Evolutionary conservation across 92 coral and sea anemone species (phyloP).

Genomic region (Porites evermanni): DNA sequence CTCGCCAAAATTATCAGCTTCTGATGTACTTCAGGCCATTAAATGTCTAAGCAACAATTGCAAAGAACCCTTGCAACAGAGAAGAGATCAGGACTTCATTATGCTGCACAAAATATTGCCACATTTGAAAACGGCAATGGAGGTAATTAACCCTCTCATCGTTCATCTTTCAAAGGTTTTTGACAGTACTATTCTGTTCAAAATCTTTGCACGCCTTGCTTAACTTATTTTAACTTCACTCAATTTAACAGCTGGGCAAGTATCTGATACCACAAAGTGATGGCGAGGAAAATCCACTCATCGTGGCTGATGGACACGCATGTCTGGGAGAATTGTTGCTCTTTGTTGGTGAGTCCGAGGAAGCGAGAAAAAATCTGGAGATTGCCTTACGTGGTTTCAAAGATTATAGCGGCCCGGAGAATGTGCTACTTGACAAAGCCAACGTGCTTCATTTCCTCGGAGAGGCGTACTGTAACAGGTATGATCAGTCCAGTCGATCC

Average conservation of each 20-base stretch:
- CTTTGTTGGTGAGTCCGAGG: constrained; percentile 10
- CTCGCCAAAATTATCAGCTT: constrained; percentile 4
- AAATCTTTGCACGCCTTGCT: too few species aligned
- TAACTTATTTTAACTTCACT: not conserved
- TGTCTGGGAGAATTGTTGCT: constrained; percentile 23
- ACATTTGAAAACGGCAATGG: constrained; percentile 7
- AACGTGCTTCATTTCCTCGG: constrained; percentile 26
- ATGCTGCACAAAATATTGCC: constrained; percentile 13
- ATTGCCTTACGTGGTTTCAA: not conserved
- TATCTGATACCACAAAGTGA: not conserved
- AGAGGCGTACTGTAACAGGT: constrained; percentile 32
- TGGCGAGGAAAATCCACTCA: not conserved
- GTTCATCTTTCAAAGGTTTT: too few species aligned
- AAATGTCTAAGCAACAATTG: constrained; percentile 4
- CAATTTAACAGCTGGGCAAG: not conserved
- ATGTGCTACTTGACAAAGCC: constrained; percentile 29
- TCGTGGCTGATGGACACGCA: constrained; percentile 23
- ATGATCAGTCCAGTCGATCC: not conserved
- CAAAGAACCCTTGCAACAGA: constrained; percentile 9
- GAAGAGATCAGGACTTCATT: constrained; percentile 17
- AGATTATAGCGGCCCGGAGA: constrained; percentile 3
- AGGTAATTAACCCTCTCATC: not conserved
- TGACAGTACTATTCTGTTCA: too few species aligned
- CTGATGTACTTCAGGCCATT: not conserved
- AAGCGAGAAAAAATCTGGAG: constrained; percentile 12